Evolutionary conservation across 2,113 vertebrate species (phyloP), one percentile per base, ranked within the genome.

Genomic region (Procavia capensis): DNA sequence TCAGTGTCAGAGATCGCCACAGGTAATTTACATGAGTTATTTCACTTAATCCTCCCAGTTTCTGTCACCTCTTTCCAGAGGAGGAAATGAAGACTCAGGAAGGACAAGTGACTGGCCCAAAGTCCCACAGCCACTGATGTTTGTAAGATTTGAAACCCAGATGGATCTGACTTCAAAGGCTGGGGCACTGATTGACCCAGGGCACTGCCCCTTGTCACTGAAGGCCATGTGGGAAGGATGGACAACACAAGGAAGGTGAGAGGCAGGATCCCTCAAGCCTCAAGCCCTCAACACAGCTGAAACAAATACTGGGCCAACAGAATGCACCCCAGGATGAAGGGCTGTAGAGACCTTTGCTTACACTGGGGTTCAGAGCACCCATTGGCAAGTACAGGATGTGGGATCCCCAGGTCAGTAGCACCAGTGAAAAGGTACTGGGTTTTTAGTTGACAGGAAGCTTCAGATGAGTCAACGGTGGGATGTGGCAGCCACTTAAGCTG

Each of bases 311-410:
- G 43, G 34, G 29, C 34, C 50, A 16, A 24, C 57, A 39, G 27
- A 59, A 84, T 39, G n/a, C 66, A 10, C 11, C 9, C 4, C 0
- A 7, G 63, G 76, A 90, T 47, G 39, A 66, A 80, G 54, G 81
- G 31, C 20, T 4, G 6, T 9, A 59, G 41, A 90, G 74, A 75
- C 66, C 81, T 86, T 59, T 25, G 41, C 34, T 78, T 43, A 29
- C 22, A 3, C 47, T 41, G 57, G 72, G 76, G 39, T 54, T 85
- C 63, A 72, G 86, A 90, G 17, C 16, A 72, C 85, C 66, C 80
- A 72, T 50, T 36, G 78, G 81, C 34, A 27, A 90, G 96, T 24
- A 94, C 97, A 95, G 97, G 97, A 97, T 97, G 97, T 96, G 97
- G 89, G 83, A 43, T 39, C 57, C 93, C 88, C 66, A 85, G 90